Conservation (phyloP, 2,888 invertebrate genomes). For the Eudasyphora cyanicolor region DNA sequence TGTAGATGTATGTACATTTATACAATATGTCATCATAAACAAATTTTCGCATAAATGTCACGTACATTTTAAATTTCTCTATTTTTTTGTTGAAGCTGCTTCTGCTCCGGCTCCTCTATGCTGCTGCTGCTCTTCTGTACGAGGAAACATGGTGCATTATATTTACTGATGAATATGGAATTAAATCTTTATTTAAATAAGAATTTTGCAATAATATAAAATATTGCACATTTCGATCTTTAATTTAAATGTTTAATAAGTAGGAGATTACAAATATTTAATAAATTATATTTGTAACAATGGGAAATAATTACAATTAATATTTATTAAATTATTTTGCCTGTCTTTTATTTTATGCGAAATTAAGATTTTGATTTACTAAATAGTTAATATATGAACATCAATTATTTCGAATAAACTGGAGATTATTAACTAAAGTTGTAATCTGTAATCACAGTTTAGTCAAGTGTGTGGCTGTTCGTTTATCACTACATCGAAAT, state of each 20-base stretch:
- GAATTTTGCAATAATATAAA: not conserved
- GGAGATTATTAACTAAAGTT: too few species aligned
- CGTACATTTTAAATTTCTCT: conserved; percentile 72
- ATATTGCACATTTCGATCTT: not conserved
- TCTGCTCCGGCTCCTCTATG: not conserved
- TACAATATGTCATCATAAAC: conserved; percentile 61
- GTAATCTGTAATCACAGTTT: too few species aligned
- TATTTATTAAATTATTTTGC: not conserved
- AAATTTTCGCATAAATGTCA: conserved; percentile 78
- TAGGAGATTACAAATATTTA: too few species aligned
- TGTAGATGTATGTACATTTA: conserved; percentile 13
- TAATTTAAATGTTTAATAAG: too few species aligned
- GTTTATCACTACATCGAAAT: too few species aligned
- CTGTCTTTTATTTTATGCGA: too few species aligned
- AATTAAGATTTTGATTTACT: too few species aligned
- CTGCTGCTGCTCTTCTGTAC: conserved; percentile 12
- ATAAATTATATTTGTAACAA: too few species aligned
- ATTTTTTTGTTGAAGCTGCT: conserved; percentile 68
- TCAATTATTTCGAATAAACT: too few species aligned
- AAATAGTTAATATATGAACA: too few species aligned
- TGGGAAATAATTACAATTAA: too few species aligned
- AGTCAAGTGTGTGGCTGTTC: too few species aligned
- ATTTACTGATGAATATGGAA: conserved; percentile 30
- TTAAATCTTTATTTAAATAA: conserved; percentile 53
- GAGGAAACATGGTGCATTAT: conserved; percentile 22